Evolutionary conservation across 2,888 invertebrate species (phyloP), one percentile per base, ranked within the genome.

Genomic region (Caradrina clavipalpis): DNA sequence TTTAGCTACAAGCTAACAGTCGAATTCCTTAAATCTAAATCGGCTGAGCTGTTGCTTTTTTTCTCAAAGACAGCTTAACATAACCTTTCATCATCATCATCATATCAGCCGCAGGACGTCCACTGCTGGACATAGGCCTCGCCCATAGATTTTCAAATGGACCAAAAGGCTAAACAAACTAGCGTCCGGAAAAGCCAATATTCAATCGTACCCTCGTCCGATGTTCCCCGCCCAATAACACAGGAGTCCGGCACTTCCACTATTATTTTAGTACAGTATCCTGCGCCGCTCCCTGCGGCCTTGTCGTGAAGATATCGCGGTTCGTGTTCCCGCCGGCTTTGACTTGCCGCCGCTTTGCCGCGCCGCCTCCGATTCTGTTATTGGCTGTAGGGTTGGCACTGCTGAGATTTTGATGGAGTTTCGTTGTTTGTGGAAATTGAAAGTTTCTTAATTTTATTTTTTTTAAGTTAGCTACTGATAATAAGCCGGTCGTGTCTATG

Each of bases 351-450:
- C 82, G 70, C 82, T 82, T 78, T 78, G 71, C 81, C 63, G 80
- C 80, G 90, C 92, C 94, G 92, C 91, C 90, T 90, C 88, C 80
- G 87, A 88, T 87, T 88, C 86, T 88, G 88, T 91, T 90, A 93
- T 92, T 89, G 88, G 82, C 17, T 47, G 8, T 89, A 94, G 94
- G 94, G 94, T 45, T 45, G 17, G 1, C 45, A 17, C 15, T 11
- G 15, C 61, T 94, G 91, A 54, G 82, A 26, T 19, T 6, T 39
- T 6, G 6, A 2, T 13, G 39, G 13, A 10, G 13, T 13, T 11
- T 39, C 39, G 17, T 45, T 76, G 57, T 55, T 15, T 45, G 22
- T 58, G n/a, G 2, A 0, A 13, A 10, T 39, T 8, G 1, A n/a
- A 13, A 17, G 31, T 45, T 49, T 8, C 51, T 51, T 15, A n/a